phyloP scores from a whole-genome alignment of 2,797 vertebrate species.

The Tragelaphus eurycerus region DNA sequence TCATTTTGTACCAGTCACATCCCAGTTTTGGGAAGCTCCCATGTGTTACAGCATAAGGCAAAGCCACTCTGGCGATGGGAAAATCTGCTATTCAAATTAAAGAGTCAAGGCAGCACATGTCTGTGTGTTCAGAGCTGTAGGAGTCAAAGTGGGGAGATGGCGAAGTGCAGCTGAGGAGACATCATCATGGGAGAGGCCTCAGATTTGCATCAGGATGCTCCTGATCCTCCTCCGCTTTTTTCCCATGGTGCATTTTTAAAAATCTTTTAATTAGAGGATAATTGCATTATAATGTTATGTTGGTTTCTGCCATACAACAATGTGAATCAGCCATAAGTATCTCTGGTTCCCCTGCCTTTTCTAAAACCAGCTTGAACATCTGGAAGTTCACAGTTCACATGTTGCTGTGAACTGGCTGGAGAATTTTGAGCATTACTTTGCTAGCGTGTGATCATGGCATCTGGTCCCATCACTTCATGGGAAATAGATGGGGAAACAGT shows the following conservation, averaged over 20 bases:
- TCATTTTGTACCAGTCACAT: too few relatives aligned
- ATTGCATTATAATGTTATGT: background rate
- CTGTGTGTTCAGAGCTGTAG: background rate
- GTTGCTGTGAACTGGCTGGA: too few relatives aligned
- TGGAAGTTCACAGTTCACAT: fast-evolving
- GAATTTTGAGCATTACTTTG: too few relatives aligned
- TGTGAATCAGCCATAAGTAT: background rate
- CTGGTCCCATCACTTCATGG: too few relatives aligned
- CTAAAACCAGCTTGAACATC: too few relatives aligned
- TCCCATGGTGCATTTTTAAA: background rate
- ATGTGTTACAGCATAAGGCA: background rate
- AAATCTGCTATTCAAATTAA: background rate
- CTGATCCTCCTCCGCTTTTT: background rate
- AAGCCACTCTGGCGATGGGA: background rate
- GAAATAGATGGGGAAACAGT: too few relatives aligned
- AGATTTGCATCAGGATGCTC: too few relatives aligned
- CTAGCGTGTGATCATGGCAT: too few relatives aligned
- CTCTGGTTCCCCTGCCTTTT: too few relatives aligned
- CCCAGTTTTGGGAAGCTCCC: background rate
- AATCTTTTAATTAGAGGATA: background rate
- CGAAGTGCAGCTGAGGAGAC: background rate
- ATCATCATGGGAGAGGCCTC: background rate
- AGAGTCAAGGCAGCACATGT: fast-evolving
- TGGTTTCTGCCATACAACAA: background rate
- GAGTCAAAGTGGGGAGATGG: background rate